Evolutionary conservation across 1,140 invertebrate species (phyloP), one percentile per base, ranked within the genome.

Genomic region (Zaprionus ornatus): DNA sequence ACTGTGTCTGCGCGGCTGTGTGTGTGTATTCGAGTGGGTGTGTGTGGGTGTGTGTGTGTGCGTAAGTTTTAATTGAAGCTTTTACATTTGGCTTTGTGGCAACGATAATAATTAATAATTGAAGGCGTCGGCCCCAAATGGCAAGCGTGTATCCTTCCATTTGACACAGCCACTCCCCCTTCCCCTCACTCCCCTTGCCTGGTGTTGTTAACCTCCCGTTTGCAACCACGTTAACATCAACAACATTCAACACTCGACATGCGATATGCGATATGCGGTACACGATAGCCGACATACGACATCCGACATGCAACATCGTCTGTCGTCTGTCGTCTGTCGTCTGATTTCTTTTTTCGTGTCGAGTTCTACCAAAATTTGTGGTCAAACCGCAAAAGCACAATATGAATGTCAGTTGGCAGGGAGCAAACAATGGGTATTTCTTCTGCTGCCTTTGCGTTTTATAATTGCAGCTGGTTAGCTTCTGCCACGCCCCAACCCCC

Each of bases 71-170:
- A 87, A 87, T 87, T 87, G 77, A 88, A 88, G 80, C 74, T 80
- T 88, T 87, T 77, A 83, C 80, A 88, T 88, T 87, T 88, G 84
- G 84, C 80, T 83, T 88, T 87, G 84, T 45, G 84, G 78, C 69
- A 45, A 50, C 54, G 75, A 80, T 78, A 88, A 88, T 88, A 88
- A 83, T 87, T 87, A 83, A 87, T 88, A 80, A 88, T 83, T 88
- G 67, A 87, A 80, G 80, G 79, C 76, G 79, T 52, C 42, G 37
- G 55, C 54, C 32, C 60, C 32, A 68, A 79, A 75, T 85, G 77
- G 48, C 66, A 52, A 71, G 82, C 79, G 73, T 86, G 86, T 77
- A 69, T 79, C 62, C 62, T 40, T 52, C 37, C 69, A 67, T 67
- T 79, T 75, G 55, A 71, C 66, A 70, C 23, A 55, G 55, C 56